Evolutionary conservation across 2,797 vertebrate genomes (phyloP).

Genomic region (Acanthopagrus latus): DNA sequence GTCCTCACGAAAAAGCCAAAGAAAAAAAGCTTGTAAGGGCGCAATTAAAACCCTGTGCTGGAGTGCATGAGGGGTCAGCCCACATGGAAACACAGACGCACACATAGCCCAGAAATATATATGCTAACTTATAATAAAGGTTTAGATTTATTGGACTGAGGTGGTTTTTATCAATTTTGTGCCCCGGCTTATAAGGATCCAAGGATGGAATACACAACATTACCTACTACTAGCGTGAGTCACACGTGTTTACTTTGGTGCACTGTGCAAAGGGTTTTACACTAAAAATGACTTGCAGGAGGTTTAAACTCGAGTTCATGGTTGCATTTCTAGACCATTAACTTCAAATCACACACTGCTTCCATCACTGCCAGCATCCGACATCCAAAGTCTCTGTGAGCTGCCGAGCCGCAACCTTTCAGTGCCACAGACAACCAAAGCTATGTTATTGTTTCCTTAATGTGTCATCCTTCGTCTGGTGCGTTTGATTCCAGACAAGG

Average conservation of each 20-base stretch:
- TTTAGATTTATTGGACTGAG: constrained; percentile 26
- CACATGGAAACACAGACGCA: constrained; percentile 31
- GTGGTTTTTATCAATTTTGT: constrained; percentile 9
- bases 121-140: not conserved
- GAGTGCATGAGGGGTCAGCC: constrained; percentile 29
- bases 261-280: constrained; percentile 8
- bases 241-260: constrained; percentile 16
- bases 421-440: not conserved
- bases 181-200: constrained; percentile 25
- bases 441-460: not conserved
- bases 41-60: constrained; percentile 69
- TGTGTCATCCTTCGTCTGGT: constrained; percentile 1
- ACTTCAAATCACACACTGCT: constrained; percentile 31
- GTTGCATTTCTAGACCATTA: constrained; percentile 17
- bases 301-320: constrained; percentile 13
- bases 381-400: constrained; percentile 5
- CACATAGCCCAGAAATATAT: not conserved
- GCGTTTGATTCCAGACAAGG: not conserved
- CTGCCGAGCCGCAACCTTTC: not conserved
- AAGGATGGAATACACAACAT: constrained; percentile 19
- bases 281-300: constrained; percentile 16
- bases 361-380: constrained; percentile 11
- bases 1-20: constrained; percentile 54
- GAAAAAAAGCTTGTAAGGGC: constrained; percentile 63
- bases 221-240: not conserved